Evolutionary conservation across 1,140 invertebrate genomes (phyloP), one percentile per base, ranked within the genome.

Genomic region (Meloidogyne exigua): DNA sequence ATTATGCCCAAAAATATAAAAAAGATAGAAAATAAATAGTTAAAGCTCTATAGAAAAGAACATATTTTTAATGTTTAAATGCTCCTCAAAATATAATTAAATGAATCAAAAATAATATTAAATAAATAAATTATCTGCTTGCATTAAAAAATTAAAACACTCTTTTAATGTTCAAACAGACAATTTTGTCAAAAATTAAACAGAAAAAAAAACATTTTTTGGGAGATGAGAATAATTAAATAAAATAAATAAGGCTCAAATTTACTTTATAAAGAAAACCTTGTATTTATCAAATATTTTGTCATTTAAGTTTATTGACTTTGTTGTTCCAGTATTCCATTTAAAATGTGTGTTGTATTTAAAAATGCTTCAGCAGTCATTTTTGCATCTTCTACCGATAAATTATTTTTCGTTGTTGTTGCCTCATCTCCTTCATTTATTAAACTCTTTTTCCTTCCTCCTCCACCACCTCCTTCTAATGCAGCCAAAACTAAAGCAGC

Each of bases 291-390:
- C 64, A 32, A 32, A 32, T 32, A 65, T 28, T 25, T 65, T 65
- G 12, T 11, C 12, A n/a, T 21, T 28, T 68, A 32, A 32, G 7
- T 32, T 32, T 36, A 71, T 49, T 71, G 69, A 28, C 69, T 71
- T 44, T 71, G 69, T 62, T 71, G 69, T 18, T 71, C 69, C 69
- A 71, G 49, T 21, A 73, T 39, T 32, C 72, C 72, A 65, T 73
- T 73, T 9, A 73, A 65, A 62, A 73, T n/a, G 10, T 73, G 72
- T 65, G 72, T 64, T 12, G 62, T 28, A 39, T 39, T 36, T 65
- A 73, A 64, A 57, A 73, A 62, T 13, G 62, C 72, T 23, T 62
- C 72, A 62, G 57, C 28, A 13, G 44, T 73, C 1, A 65, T 57
- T 44, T 25, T 21, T 44, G 36, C 25, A 21, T 71, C 18, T n/a